Evolutionary conservation across 2,888 invertebrate genomes (phyloP).

Genomic region (Platycheirus rosarum): DNA sequence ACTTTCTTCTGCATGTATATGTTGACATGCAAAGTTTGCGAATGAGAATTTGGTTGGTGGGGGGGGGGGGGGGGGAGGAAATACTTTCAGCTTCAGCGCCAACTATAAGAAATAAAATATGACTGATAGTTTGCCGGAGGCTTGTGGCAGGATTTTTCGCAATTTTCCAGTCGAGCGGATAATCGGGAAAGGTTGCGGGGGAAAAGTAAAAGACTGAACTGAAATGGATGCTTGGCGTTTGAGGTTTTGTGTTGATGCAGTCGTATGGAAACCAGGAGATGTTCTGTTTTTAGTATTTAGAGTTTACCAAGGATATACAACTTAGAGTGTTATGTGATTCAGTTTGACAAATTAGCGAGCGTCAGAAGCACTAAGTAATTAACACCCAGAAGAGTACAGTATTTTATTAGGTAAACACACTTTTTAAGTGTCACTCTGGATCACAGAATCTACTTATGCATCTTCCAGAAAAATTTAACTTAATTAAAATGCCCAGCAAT

Average conservation of each 20-base stretch:
- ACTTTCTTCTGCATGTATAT: constrained; percentile 16
- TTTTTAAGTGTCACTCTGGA: no score
- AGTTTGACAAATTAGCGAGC: constrained; percentile 50
- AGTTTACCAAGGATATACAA: constrained; percentile 44
- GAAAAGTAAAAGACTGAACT: neutral
- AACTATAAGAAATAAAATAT: constrained; percentile 53
- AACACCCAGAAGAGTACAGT: constrained; percentile 21
- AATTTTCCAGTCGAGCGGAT: constrained; percentile 61
- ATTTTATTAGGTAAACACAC: constrained; percentile 12
- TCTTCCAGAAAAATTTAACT: no score
- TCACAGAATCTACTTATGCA: no score
- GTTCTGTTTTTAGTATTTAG: constrained; percentile 46
- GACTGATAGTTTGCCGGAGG: constrained; percentile 57
- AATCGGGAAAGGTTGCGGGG: constrained; percentile 2
- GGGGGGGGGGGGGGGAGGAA: neutral
- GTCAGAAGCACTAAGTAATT: constrained; percentile 23
- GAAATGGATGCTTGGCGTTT: constrained; percentile 17
- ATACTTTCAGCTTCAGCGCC: constrained; percentile 37
- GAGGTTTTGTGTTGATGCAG: constrained; percentile 17
- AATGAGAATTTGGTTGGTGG: neutral
- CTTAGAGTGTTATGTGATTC: constrained; percentile 45
- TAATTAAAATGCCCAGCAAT: no score
- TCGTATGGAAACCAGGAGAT: constrained; percentile 44
- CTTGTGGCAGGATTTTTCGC: constrained; percentile 38
- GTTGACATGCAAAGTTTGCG: constrained; percentile 15